Base-by-base conservation (phyloP, 2,888 invertebrate genomes). In the Synanthedon formicaeformis region DNA sequence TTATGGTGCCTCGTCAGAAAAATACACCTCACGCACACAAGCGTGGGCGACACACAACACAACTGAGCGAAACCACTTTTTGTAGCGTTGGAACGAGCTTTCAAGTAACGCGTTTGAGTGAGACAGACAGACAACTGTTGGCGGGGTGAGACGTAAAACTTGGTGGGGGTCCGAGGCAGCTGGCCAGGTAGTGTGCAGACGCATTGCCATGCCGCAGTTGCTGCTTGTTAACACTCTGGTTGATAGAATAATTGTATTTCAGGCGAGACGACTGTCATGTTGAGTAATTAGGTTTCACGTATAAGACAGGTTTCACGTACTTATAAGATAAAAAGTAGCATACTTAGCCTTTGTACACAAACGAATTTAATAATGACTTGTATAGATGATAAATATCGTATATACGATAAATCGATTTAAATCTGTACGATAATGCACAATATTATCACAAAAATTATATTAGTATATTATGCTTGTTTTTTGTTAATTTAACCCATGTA, bases 151-250 rank as follows among this genome's bases (percentile, higher is more conserved):
- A 71, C 63, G 67, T 67, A 66, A 56, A 68, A 70, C 62, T 69
- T 73, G 77, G 84, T 80, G 83, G 86, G 84, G 86, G 71, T 68
- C 72, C 57, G 67, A 73, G 75, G 81, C 87, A 86, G 86, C 85
- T 86, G 87, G 81, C 76, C 81, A 84, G 84, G 86, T 84, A 85
- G 84, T 79, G 78, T 72, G 71, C 75, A 63, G 73, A 78, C 81
- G 77, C 76, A 73, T 70, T 76, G 81, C 78, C 72, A 73, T 76
- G 81, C 78, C 72, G 74, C 72, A 79, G 77, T 79, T 82, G 71
- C 71, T 73, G 81, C 84, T 84, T 82, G 81, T 85, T 84, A 82
- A 80, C 84, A 80, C 83, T 76, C 69, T 64, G 66, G 75, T 67
- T 76, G 74, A 79, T 78, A 73, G 68, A 80, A 34, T 34, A 34